Base-by-base conservation (phyloP, 2,113 vertebrate species). In the Sinocyclocheilus anshuiensis region DNA sequence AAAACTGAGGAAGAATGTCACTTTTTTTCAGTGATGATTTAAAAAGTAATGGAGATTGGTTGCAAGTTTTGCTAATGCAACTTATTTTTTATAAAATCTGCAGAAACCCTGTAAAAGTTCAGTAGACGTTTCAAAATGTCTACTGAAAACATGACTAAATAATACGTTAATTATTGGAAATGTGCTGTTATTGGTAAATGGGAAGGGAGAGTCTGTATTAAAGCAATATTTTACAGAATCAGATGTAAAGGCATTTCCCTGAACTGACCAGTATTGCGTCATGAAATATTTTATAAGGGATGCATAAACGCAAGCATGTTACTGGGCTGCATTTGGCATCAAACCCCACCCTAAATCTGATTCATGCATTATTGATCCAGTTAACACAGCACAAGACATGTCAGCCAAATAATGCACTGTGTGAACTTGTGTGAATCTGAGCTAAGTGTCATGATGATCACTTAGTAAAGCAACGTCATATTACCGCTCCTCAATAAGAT, bases 291-390 rank as follows among this genome's bases (percentile, higher is more conserved):
- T 59, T 1, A 59, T 59, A 9, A 59, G 55, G 20, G 20, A 59
- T 59, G 55, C 55, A 59, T 22, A 9, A 59, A 1, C 22, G 55
- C 55, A 59, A 22, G 55, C 55, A 22, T 22, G 55, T 22, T 59
- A 9, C 55, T 20, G 22, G 22, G 57, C 57, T n/a, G 57, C 20
- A 22, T 10, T 61, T 10, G 22, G 8, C 26, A 29, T 45, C n/a
- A 20, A 26, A 53, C 71, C 42, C 15, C 67, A 50, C 78, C 75
- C 71, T 13, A 24, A 26, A 84, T 55, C 79, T 5, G 61, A 36
- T 6, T 87, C 39, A 83, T 87, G 20, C 45, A 86, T 87, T 89
- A 89, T 79, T 86, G 76, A 86, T 33, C 33, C 67, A 20, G 24
- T 75, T 45, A 22, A 20, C 71, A 76, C n/a, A 6, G 67, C 50